Conservation (phyloP, 1,140 invertebrate genomes). For the Bicyclus anynana region DNA sequence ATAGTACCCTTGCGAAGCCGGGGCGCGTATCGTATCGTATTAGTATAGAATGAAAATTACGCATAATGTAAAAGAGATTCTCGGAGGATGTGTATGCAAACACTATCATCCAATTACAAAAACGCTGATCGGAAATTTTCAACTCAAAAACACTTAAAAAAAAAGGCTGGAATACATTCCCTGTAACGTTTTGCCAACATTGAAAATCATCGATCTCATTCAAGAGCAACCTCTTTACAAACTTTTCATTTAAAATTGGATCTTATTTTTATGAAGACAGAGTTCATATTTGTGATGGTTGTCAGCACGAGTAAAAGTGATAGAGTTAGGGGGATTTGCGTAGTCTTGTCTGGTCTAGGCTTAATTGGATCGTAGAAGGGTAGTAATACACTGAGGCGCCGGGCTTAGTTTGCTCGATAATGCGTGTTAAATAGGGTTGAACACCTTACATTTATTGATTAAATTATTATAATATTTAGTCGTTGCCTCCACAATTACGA, state of each 20-base stretch:
- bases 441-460: not conserved
- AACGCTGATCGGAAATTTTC: conserved; percentile 2
- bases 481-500: too few species aligned
- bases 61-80: too few species aligned
- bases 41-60: too few species aligned
- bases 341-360: conserved; percentile 47
- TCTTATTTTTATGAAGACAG: not conserved
- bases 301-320: conserved; percentile 34
- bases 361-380: conserved; percentile 53
- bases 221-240: not conserved
- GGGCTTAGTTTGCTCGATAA: conserved; percentile 31
- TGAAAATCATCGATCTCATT: conserved; percentile 13
- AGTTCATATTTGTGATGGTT: not conserved
- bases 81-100: too few species aligned
- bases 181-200: conserved; percentile 11
- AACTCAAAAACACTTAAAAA: not conserved
- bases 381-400: conserved; percentile 34
- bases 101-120: too few species aligned
- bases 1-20: too few species aligned
- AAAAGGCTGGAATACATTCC: not conserved
- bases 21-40: too few species aligned
- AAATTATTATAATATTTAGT: not conserved
- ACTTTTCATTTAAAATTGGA: not conserved
- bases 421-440: conserved; percentile 34
- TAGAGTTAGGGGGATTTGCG: conserved; percentile 39